Evolutionary conservation across 2,888 invertebrate genomes (phyloP).

Genomic region (Acleris holmiana): DNA sequence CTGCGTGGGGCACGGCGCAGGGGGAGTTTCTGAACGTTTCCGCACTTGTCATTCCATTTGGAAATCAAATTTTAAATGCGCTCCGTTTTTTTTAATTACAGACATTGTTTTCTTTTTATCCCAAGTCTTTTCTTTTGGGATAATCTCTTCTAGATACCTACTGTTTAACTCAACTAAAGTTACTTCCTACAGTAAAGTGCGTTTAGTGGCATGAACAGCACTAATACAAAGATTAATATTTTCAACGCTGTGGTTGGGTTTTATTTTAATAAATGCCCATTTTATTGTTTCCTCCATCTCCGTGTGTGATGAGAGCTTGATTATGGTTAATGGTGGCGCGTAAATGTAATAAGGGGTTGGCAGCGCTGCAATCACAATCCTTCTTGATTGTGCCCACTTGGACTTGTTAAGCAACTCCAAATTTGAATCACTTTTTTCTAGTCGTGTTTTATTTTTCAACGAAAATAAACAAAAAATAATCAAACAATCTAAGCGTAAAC

Average conservation of each 20-base stretch:
- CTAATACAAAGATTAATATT: background rate
- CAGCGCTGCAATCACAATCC: slow-evolving; percentile 61
- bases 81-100: slow-evolving; percentile 29
- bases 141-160: background rate
- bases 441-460: slow-evolving; percentile 39
- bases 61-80: slow-evolving; percentile 33
- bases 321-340: slow-evolving; percentile 75
- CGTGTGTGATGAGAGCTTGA: slow-evolving; percentile 77
- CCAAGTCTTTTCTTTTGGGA: background rate
- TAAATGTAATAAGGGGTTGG: slow-evolving; percentile 78
- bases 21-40: slow-evolving; percentile 69
- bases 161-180: background rate
- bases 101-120: background rate
- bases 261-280: slow-evolving; percentile 61
- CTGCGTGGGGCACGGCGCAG: slow-evolving; percentile 67
- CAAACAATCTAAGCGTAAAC: slow-evolving; percentile 47
- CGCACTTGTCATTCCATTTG: slow-evolving; percentile 67
- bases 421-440: slow-evolving; percentile 53
- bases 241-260: slow-evolving; percentile 39
- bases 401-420: slow-evolving; percentile 61
- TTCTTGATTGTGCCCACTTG: slow-evolving; percentile 68
- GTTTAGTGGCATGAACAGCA: too few relatives aligned
- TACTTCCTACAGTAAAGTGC: too few relatives aligned
- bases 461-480: slow-evolving; percentile 19
- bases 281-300: slow-evolving; percentile 74